Evolutionary conservation across 1,140 invertebrate genomes (phyloP).

Genomic region (Eufriesea mexicana): DNA sequence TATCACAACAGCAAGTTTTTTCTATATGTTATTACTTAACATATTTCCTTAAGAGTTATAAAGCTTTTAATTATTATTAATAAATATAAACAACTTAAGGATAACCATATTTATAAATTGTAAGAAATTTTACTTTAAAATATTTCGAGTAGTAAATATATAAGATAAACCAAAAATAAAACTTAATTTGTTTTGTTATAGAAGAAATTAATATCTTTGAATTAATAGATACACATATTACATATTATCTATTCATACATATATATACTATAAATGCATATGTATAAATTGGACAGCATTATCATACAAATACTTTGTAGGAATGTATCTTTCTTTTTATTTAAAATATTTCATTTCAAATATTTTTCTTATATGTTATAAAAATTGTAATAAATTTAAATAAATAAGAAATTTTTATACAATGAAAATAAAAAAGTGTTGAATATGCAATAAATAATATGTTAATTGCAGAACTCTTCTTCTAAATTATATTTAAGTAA

Average conservation of each 20-base stretch:
- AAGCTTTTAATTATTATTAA: not conserved
- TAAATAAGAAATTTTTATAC: conserved; percentile 18
- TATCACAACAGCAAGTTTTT: conserved; percentile 14
- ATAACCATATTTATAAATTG: conserved; percentile 5
- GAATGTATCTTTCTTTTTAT: conserved; percentile 30
- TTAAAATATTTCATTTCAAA: conserved; percentile 21
- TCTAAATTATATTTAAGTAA: not conserved
- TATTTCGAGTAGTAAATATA: conserved; percentile 5
- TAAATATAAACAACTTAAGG: conserved; percentile 13
- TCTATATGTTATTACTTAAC: conserved; percentile 13
- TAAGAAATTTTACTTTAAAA: conserved; percentile 14
- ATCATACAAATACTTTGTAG: not conserved
- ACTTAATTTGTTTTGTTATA: conserved; percentile 2
- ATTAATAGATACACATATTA: conserved; percentile 9
- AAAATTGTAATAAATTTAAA: conserved; percentile 1
- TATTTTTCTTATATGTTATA: conserved; percentile 1
- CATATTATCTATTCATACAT: too few species aligned
- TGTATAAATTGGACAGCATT: conserved; percentile 24
- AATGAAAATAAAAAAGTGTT: not conserved
- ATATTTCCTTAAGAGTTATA: not conserved
- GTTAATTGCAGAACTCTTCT: not conserved
- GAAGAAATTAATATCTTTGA: conserved; percentile 13
- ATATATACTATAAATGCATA: not conserved
- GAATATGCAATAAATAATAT: conserved; percentile 2
- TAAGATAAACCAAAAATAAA: conserved; percentile 23